Evolutionary conservation across 2,888 invertebrate species (phyloP).

Genomic region (Actias luna): DNA sequence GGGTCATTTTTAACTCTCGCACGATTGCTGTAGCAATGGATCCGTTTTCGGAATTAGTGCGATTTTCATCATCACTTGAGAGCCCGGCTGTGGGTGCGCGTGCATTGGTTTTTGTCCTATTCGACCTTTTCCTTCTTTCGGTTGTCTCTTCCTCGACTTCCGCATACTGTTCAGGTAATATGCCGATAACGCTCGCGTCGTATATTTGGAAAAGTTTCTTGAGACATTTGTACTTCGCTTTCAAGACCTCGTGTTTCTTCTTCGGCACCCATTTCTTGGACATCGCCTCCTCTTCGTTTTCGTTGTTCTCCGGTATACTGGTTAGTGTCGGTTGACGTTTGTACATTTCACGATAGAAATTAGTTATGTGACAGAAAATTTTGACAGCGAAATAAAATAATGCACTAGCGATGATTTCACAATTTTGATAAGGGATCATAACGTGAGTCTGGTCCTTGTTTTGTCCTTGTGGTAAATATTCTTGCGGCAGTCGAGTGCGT

Average conservation of each 20-base stretch:
- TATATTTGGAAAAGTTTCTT: conserved; percentile 74
- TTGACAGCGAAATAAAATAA: conserved; percentile 52
- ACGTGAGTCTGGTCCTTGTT: conserved; percentile 42
- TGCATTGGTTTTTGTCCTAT: conserved; percentile 62
- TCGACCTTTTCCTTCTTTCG: conserved; percentile 50
- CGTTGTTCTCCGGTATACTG: conserved; percentile 61
- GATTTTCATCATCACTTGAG: conserved; percentile 42
- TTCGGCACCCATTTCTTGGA: conserved; percentile 69
- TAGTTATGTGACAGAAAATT: conserved; percentile 46
- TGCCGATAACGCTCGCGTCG: conserved; percentile 66
- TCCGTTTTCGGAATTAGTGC: conserved; percentile 27
- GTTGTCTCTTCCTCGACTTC: conserved; percentile 29
- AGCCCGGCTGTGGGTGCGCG: conserved; percentile 56
- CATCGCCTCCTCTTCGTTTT: conserved; percentile 45
- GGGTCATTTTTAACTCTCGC: conserved; percentile 47
- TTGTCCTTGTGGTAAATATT: conserved; percentile 35
- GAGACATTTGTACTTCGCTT: conserved; percentile 73
- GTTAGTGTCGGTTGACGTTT: conserved; percentile 43
- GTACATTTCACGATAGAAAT: conserved; percentile 41
- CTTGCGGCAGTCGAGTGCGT: conserved; percentile 41
- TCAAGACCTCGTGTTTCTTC: conserved; percentile 71
- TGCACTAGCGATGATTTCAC: conserved; percentile 53
- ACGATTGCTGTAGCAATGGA: conserved; percentile 47
- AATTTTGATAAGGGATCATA: conserved; percentile 67
- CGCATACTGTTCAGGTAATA: conserved; percentile 48